Evolutionary conservation across 2,113 vertebrate genomes (phyloP).

Genomic region (Platichthys stellatus): DNA sequence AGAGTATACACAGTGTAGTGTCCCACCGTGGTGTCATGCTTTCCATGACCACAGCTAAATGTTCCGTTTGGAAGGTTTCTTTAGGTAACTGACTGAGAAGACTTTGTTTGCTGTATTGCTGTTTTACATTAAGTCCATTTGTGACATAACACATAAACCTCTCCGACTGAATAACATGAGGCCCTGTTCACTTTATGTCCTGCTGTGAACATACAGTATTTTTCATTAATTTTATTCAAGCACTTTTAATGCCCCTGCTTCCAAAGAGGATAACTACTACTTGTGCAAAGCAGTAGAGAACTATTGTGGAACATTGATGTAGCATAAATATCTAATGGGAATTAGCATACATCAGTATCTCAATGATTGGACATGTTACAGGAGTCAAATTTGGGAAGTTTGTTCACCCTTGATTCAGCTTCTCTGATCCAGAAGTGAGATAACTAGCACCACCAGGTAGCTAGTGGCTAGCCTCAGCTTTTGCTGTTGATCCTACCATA

Average conservation of each 20-base stretch:
- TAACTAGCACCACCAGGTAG: not conserved
- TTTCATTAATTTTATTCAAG: not conserved
- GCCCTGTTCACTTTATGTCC: not conserved
- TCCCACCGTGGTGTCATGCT: conserved; percentile 36
- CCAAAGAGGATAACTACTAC: not conserved
- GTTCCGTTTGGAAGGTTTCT: conserved; percentile 34
- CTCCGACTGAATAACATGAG: not conserved
- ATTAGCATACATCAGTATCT: not conserved
- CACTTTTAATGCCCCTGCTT: not conserved
- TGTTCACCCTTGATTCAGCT: not conserved
- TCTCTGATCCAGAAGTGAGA: not conserved
- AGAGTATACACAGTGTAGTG: conserved; percentile 28
- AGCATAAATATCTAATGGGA: not conserved
- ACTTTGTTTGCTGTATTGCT: conserved; percentile 21
- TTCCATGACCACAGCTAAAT: conserved; percentile 35
- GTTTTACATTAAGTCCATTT: conserved; percentile 20
- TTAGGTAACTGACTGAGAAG: conserved; percentile 26
- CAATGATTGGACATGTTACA: not conserved
- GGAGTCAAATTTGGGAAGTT: not conserved
- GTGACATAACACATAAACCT: conserved; percentile 12
- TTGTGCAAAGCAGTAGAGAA: not conserved
- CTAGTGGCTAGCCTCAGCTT: not conserved
- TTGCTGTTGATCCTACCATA: not conserved
- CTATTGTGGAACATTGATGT: not conserved
- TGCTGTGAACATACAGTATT: not conserved